Evolutionary conservation across 2,113 vertebrate genomes (phyloP).

Genomic region (Hippocampus barbouri): DNA sequence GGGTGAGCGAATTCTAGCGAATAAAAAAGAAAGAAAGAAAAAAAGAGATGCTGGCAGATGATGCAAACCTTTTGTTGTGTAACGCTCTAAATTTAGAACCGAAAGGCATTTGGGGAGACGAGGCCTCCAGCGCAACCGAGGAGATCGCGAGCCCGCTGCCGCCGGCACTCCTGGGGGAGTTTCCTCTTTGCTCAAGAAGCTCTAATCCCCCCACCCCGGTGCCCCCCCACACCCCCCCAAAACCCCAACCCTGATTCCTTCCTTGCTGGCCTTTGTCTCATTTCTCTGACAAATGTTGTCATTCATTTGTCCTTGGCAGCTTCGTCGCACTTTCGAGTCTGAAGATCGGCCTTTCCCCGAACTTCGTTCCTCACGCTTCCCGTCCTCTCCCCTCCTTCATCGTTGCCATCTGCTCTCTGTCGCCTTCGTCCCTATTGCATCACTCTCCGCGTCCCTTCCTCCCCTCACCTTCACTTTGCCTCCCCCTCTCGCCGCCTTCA

Average conservation of each 20-base stretch:
- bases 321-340: neutral
- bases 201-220: conserved; percentile 5
- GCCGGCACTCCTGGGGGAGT: conserved; percentile 36
- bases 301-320: conserved; percentile 13
- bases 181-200: neutral
- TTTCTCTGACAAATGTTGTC: conserved; percentile 23
- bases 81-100: conserved; percentile 56
- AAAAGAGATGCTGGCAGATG: conserved; percentile 32
- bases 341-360: conserved; percentile 3
- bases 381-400: neutral
- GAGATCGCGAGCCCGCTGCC: conserved; percentile 24
- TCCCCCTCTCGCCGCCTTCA: neutral
- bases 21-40: neutral
- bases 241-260: neutral
- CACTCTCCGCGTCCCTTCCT: neutral
- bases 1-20: conserved; percentile 17
- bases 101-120: conserved; percentile 40
- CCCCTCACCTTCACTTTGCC: neutral
- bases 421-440: neutral
- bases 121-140: conserved; percentile 34
- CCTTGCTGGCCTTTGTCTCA: conserved; percentile 8
- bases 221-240: neutral
- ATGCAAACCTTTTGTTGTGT: conserved; percentile 55
- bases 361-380: neutral
- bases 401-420: conserved; percentile 7